Base-by-base conservation (phyloP, 2,113 vertebrate genomes). In the Gambusia affinis region DNA sequence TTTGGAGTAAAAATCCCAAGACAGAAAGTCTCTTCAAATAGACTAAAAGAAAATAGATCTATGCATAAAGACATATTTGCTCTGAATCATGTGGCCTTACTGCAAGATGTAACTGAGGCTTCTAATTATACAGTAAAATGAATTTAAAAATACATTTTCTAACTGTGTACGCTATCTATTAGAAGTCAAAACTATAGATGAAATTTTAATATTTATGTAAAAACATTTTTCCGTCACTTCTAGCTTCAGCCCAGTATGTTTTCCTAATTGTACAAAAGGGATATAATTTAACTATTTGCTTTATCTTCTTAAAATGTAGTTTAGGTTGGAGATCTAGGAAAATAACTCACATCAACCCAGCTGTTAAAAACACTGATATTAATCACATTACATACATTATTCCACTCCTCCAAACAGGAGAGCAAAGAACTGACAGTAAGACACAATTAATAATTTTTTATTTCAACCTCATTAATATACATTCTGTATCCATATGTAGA, bases 401-500 rank as follows among this genome's bases (percentile, higher is more conserved):
- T 24, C 22, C 22, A 17, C 30, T 22, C 17, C 17, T 19, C 5
- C 66, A 66, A 81, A 83, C 79, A 54, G 8, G 0, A 8, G 2
- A 57, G 51, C 44, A 7, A 47, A 42, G 14, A 42, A 14, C 14
- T 42, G 12, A 15, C 39, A 42, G 3, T 24, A 54, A 6, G 47
- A 51, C 14, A 3, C 47, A 51, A 19, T 54, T 22, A 8, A 8
- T 54, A 5, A 6, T 54, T 3, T 54, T 22, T 19, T n/a, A 24
- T 10, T 24, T 57, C 5, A 57, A 10, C 22, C 8, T 57, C 22
- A 57, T 51, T 4, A 51, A 51, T 8, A 22, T 22, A 24, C 24
- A 2, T 57, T 57, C 8, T 57, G 24, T 77, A 33, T 83, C 29
- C 64, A 77, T 73, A 72, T 57, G 67, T 35, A 39, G 64, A 68